phyloP scores from a whole-genome alignment of 2,113 vertebrate species.

The Eptesicus fuscus region DNA sequence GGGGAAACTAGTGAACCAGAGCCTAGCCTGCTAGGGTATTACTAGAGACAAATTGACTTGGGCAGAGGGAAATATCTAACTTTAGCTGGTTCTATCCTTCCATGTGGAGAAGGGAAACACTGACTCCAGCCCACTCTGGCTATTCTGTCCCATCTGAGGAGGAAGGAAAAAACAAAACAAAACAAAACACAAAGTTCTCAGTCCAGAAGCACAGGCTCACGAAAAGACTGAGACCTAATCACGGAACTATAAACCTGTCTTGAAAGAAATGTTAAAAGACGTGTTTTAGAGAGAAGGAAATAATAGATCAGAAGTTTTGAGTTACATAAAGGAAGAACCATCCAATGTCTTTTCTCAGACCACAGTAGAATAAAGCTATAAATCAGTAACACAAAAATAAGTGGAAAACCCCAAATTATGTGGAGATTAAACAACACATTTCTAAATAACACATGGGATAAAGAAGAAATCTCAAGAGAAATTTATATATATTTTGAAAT shows the following conservation, averaged over 20 bases:
- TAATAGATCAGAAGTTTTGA: background rate
- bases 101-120: background rate
- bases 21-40: background rate
- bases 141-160: background rate
- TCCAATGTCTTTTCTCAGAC: no score
- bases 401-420: background rate
- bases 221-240: no score
- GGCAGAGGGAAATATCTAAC: background rate
- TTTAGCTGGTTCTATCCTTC: background rate
- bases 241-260: background rate
- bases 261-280: background rate
- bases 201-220: background rate
- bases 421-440: background rate
- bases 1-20: no score
- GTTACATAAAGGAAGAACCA: no score
- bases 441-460: background rate
- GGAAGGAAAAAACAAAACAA: background rate
- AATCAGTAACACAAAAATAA: background rate
- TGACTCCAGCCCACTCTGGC: background rate
- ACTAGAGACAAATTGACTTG: background rate
- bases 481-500: no score
- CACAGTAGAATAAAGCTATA: background rate
- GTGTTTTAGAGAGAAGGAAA: background rate
- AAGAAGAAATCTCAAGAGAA: no score
- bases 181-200: background rate